Evolutionary conservation across 2,797 vertebrate genomes (phyloP), one percentile per base, ranked within the genome.

Genomic region (Thamnophis elegans): DNA sequence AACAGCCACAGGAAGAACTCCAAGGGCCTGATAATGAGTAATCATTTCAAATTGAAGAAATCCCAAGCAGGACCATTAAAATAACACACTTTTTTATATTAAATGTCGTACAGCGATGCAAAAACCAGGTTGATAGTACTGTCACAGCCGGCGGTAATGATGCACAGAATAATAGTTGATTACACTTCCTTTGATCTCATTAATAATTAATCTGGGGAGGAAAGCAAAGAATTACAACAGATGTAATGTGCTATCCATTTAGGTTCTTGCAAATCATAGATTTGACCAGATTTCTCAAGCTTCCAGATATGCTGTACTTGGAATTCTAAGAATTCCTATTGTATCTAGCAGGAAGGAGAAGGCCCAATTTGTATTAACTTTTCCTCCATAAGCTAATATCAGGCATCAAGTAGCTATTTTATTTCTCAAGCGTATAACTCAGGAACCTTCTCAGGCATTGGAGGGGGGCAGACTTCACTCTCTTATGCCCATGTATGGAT

Each of bases 61-160:
- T 26, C 28, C 47, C n/a, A 54, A 56, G 54, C 54, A 55, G 87
- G 26, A 22, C 56, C n/a, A 8, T 91, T 91, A 26, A 65, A 85
- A 82, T n/a, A 13, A 56, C 32, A n/a, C 56, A n/a, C 18, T 86
- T 93, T 93, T 93, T 90, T 82, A 54, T 47, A 25, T 60, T 60
- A 82, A 25, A 90, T 32, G 60, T 28, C 42, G 36, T 25, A 28
- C n/a, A 82, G 22, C 3, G 16, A 91, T 82, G n/a, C 47, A 82
- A 93, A 93, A 82, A 26, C 51, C 3, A 87, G 36, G 60, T 14
- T 26, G 14, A 58, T 82, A 42, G 88, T 78, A 87, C 56, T 36
- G 28, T 36, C 85, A 54, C 18, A 78, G 14, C 20, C 13, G 32
- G 8, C 8, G 18, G 10, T 47, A 51, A 56, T 47, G 85, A 36